These are phyloP conservation scores for Drosophila anomelani DNA, from an alignment of 2,888 invertebrate genomes.

Conservation along the genomic window DNA sequence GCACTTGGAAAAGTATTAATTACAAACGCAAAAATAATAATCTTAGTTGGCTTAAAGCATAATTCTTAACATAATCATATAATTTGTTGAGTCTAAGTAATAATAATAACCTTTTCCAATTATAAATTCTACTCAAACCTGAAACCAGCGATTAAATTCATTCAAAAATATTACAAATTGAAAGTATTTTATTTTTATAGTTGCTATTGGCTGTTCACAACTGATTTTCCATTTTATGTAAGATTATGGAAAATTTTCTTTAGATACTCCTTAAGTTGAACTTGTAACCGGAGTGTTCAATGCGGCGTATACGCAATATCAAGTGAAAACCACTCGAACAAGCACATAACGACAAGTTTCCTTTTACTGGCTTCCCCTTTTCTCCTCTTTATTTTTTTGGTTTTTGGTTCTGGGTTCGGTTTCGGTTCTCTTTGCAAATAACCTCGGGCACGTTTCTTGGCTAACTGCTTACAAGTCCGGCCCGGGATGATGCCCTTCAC, in stretches of 20 bases:
- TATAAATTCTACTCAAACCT: background rate
- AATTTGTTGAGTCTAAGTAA: no score
- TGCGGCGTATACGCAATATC: constrained; percentile 69
- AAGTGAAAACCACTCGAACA: constrained; percentile 36
- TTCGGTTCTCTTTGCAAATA: constrained; percentile 43
- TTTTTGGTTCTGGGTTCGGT: constrained; percentile 18
- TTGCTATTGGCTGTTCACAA: no score
- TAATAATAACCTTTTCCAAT: background rate
- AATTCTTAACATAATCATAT: background rate
- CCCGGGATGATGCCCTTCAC: constrained; percentile 16
- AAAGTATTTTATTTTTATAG: background rate
- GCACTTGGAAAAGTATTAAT: background rate
- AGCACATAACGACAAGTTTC: constrained; percentile 48
- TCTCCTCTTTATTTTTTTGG: background rate
- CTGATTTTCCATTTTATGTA: background rate
- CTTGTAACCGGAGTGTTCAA: constrained; percentile 35
- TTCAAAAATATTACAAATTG: background rate
- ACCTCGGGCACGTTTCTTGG: constrained; percentile 56
- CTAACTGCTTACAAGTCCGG: constrained; percentile 54
- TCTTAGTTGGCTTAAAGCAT: background rate
- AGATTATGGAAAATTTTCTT: constrained; percentile 3
- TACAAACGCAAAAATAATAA: background rate
- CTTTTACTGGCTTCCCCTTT: constrained; percentile 31
- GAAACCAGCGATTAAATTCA: background rate
- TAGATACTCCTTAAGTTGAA: constrained; percentile 12